phyloP scores from a whole-genome alignment of 2,113 vertebrate genomes.

The Dryoscopus gambensis region DNA sequence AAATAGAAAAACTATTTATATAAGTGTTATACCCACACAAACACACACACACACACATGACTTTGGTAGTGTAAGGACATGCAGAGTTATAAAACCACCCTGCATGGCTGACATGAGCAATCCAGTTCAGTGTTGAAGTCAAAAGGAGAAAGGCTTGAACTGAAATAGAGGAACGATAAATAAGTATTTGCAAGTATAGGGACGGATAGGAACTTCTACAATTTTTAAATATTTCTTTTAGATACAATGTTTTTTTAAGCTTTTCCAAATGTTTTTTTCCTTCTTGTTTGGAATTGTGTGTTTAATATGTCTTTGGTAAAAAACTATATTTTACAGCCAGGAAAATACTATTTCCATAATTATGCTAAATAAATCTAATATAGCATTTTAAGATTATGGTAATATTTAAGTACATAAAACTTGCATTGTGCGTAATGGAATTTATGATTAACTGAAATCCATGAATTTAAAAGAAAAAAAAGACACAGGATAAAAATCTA shows the following conservation, averaged over 20 bases:
- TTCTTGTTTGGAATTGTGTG: background rate
- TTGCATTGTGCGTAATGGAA: background rate
- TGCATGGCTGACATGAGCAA: background rate
- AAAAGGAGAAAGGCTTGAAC: background rate
- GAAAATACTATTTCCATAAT: background rate
- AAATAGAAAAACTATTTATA: background rate
- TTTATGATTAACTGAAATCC: background rate
- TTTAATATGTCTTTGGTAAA: background rate
- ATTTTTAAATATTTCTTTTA: background rate
- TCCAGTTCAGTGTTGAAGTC: background rate
- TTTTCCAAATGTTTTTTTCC: background rate
- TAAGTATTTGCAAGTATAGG: background rate
- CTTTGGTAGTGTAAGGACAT: background rate
- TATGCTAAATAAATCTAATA: background rate
- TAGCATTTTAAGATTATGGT: background rate
- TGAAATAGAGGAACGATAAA: background rate
- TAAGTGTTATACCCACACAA: background rate
- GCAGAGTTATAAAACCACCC: background rate
- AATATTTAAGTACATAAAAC: background rate
- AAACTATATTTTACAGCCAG: background rate
- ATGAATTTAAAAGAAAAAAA: background rate
- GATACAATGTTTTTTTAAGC: background rate
- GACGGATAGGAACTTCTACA: background rate
- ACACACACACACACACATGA: rapidly evolving
- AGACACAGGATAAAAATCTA: background rate